Evolutionary conservation across 2,113 vertebrate genomes (phyloP).

Genomic region (Limnothrissa miodon): DNA sequence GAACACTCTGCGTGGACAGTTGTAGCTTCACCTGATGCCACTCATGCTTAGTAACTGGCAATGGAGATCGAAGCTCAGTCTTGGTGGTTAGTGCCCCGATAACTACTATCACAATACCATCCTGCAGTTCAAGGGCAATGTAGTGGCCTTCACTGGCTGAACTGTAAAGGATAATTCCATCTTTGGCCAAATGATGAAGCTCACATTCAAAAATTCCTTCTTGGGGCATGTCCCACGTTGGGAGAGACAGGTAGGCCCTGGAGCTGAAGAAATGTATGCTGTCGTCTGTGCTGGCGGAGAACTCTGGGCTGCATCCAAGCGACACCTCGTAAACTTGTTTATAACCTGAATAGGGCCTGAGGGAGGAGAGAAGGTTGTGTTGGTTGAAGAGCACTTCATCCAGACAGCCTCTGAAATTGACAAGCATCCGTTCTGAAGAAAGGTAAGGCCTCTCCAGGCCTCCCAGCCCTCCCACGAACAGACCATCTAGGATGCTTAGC

Average conservation of each 20-base stretch:
- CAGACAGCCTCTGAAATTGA: constrained; percentile 79
- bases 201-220: constrained; percentile 73
- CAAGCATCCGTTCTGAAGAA: constrained; percentile 22
- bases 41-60: constrained; percentile 62
- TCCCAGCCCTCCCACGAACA: constrained; percentile 75
- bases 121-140: constrained; percentile 77
- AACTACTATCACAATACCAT: constrained; percentile 71
- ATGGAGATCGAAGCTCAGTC: constrained; percentile 68
- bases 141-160: constrained; percentile 71
- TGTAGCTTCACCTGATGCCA: constrained; percentile 78
- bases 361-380: constrained; percentile 72
- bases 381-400: constrained; percentile 80
- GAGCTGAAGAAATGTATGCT: constrained; percentile 85
- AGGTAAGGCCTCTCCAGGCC: constrained; percentile 68
- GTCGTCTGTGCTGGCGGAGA: constrained; percentile 80
- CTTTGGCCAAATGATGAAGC: constrained; percentile 66
- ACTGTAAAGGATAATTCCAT: constrained; percentile 80
- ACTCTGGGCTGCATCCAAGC: constrained; percentile 79
- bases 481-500: constrained; percentile 75
- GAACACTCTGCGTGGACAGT: constrained; percentile 66
- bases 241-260: constrained; percentile 78
- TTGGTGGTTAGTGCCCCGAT: constrained; percentile 63
- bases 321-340: constrained; percentile 82
- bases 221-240: constrained; percentile 65
- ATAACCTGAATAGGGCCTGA: constrained; percentile 76